Evolutionary conservation across 2,888 invertebrate species (phyloP).

Genomic region (Cosmia trapezina): DNA sequence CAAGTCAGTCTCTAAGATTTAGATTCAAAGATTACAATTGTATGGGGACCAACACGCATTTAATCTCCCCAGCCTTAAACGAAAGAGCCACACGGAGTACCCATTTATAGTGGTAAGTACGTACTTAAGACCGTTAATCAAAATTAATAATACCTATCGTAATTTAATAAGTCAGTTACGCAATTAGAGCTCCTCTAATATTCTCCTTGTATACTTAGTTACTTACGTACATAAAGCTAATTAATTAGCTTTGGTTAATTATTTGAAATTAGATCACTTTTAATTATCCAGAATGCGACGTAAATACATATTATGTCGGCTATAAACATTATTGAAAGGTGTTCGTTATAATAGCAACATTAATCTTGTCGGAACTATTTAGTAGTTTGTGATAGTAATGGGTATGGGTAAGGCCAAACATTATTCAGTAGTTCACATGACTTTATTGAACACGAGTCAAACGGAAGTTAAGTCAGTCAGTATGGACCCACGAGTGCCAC

Average conservation of each 20-base stretch:
- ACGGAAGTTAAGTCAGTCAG: too few species aligned
- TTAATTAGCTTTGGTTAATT: conserved; percentile 12
- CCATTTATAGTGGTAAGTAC: not conserved
- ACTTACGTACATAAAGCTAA: not conserved
- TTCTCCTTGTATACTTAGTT: not conserved
- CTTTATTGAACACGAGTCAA: not conserved
- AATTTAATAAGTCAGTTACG: not conserved
- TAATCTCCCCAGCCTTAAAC: not conserved
- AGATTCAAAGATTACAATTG: not conserved
- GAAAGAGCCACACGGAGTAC: not conserved
- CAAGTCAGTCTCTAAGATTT: too few species aligned
- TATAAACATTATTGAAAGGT: conserved; percentile 27
- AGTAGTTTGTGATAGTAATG: conserved; percentile 2
- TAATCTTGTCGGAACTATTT: conserved; percentile 8
- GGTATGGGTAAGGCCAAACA: not conserved
- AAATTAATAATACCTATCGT: conserved; percentile 1
- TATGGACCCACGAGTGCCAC: too few species aligned
- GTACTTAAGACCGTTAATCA: not conserved
- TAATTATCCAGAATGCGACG: conserved; percentile 20
- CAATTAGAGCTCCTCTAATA: not conserved
- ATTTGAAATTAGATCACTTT: conserved; percentile 14
- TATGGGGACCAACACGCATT: not conserved
- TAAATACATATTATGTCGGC: conserved; percentile 28
- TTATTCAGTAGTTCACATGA: not conserved
- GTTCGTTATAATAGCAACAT: conserved; percentile 31